A percentile compares a stretch with the other conserved stretches of the same genome.
phyloP scores from a whole-genome alignment of 2,888 invertebrate species.

The Xylota sylvarum region DNA sequence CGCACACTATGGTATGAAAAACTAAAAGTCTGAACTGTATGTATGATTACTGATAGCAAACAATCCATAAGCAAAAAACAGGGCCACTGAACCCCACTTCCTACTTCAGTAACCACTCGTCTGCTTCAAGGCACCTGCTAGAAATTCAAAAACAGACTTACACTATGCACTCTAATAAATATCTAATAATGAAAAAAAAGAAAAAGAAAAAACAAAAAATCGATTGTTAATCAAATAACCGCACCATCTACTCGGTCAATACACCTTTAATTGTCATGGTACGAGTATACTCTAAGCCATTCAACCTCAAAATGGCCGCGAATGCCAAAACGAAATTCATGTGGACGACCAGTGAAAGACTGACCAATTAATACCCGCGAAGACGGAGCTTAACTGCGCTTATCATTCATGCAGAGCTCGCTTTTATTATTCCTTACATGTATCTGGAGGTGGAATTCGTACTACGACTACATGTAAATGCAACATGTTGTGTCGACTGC shows the following conservation, averaged over 20 bases:
- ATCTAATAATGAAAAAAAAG: background rate
- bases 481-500: conserved; percentile 49
- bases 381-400: conserved; percentile 33
- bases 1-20: background rate
- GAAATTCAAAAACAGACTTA: conserved; percentile 33
- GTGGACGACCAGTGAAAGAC: conserved; percentile 27
- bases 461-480: conserved; percentile 38
- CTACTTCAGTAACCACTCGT: conserved; percentile 18
- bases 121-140: conserved; percentile 9
- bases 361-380: conserved; percentile 39
- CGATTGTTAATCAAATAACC: conserved; percentile 52
- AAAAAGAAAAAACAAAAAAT: too few relatives aligned
- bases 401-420: conserved; percentile 48
- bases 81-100: conserved; percentile 68
- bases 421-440: conserved; percentile 60
- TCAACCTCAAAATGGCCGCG: conserved; percentile 6
- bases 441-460: conserved; percentile 41
- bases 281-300: background rate
- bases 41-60: background rate
- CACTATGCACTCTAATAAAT: conserved; percentile 37
- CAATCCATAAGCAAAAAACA: conserved; percentile 38
- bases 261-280: conserved; percentile 22
- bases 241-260: conserved; percentile 43
- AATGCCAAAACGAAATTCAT: conserved; percentile 32
- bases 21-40: background rate